Conservation (phyloP, 1,140 invertebrate genomes). For the Scaptomyza graminum region DNA sequence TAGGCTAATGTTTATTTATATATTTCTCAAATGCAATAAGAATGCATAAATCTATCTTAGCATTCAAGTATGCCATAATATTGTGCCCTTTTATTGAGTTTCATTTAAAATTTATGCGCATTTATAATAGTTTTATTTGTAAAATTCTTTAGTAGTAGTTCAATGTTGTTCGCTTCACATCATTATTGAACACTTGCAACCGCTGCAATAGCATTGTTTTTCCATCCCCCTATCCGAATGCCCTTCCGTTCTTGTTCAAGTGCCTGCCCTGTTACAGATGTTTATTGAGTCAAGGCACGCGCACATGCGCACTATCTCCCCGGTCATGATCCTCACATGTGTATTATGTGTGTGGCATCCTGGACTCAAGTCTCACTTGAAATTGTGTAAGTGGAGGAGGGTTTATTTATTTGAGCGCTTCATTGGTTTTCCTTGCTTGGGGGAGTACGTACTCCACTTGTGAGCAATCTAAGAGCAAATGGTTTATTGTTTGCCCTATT, state of each 20-base stretch:
- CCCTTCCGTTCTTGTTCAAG: slow-evolving; percentile 32
- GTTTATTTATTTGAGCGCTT: slow-evolving; percentile 5
- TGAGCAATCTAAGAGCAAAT: slow-evolving; percentile 22
- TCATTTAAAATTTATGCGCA: slow-evolving; percentile 69
- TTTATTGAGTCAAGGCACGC: slow-evolving; percentile 60
- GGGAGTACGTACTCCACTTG: slow-evolving; percentile 51
- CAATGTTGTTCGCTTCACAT: slow-evolving; percentile 57
- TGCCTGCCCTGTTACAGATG: slow-evolving; percentile 33
- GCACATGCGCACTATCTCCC: slow-evolving; percentile 51
- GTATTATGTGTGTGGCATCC: not conserved
- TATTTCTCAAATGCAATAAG: not conserved
- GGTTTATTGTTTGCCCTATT: slow-evolving; percentile 55
- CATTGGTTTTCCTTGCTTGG: slow-evolving; percentile 38
- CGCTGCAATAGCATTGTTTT: slow-evolving; percentile 6
- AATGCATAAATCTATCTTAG: not conserved
- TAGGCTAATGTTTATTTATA: slow-evolving; percentile 16
- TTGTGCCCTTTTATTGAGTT: slow-evolving; percentile 43
- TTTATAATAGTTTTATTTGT: slow-evolving; percentile 76
- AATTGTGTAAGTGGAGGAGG: slow-evolving; percentile 2
- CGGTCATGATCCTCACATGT: slow-evolving; percentile 40
- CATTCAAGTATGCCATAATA: slow-evolving; percentile 24
- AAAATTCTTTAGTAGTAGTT: slow-evolving; percentile 31
- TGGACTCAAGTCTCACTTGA: not conserved
- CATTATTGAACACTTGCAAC: slow-evolving; percentile 69
- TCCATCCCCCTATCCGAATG: not conserved